Base-by-base conservation (phyloP, 2,797 vertebrate species). In the Onychomys arenicola region DNA sequence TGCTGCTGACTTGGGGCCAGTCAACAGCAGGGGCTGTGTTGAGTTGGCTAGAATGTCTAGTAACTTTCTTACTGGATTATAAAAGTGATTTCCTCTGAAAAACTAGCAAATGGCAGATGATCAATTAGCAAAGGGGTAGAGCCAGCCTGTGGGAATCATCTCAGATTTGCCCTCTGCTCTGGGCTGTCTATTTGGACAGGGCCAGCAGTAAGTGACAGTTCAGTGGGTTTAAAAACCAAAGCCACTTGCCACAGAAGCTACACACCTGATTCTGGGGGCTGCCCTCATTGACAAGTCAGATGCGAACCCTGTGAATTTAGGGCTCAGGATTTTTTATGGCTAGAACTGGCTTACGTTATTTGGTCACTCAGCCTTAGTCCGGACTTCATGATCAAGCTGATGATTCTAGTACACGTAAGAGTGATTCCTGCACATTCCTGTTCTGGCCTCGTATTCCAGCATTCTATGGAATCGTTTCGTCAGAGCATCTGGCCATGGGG, bases 61-160 rank as follows among this genome's bases (percentile, higher is more conserved):
- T 46, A 55, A 65, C 52, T 85, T 57, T 59, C 78, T 75, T 65
- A 34, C 69, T 40, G 46, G 16, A 8, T 91, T 96, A 23, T 86
- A 91, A 89, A 94, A 94, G 46, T 57, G n/a, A 93, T 88, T 94
- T 95, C 85, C 85, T 96, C 52, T 12, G 13, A 81, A 86, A 86
- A 93, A 49, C 82, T 89, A 46, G 25, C 65, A 93, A 84, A 59
- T 27, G 43, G 19, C 75, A 14, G 34, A 52, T 21, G 77, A 94
- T 27, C 23, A 69, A 49, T 90, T 88, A 65, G 87, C 61, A 82
- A 93, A 78, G 46, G 32, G 29, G 17, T 32, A 21, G 57, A 61
- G 73, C 46, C 76, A 27, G 49, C 34, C 71, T 43, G 61, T 25
- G 21, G 86, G 78, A 19, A 11, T 61, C 43, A 34, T 76, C 80